Evolutionary conservation across 2,113 vertebrate species (phyloP).

Genomic region (Stegostoma tigrinum): DNA sequence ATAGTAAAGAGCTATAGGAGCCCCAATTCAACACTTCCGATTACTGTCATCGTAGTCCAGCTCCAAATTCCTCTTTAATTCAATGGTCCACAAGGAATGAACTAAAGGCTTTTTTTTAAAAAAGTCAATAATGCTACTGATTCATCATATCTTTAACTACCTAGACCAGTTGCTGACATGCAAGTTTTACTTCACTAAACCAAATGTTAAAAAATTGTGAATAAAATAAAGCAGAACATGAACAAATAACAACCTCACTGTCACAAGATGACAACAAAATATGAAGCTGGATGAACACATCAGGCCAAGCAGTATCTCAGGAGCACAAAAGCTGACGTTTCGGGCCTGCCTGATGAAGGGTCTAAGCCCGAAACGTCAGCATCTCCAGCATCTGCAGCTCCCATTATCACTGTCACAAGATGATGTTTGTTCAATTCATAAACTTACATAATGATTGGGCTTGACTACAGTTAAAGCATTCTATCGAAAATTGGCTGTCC

Average conservation of each 20-base stretch:
- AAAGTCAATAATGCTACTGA: background rate
- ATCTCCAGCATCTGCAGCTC: too few relatives aligned
- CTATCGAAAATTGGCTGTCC: background rate
- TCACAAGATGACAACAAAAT: background rate
- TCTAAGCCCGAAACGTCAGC: too few relatives aligned
- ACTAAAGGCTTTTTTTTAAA: background rate
- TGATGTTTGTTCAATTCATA: background rate
- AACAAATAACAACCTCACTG: background rate
- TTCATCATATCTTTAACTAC: background rate
- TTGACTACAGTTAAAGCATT: background rate
- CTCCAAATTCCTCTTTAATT: background rate
- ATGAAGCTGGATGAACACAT: too few relatives aligned
- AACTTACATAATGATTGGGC: background rate
- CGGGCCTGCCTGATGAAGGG: too few relatives aligned
- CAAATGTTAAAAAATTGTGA: background rate
- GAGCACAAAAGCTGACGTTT: too few relatives aligned
- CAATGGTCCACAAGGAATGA: background rate
- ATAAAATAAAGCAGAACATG: background rate
- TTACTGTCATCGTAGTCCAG: background rate
- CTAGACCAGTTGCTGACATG: background rate
- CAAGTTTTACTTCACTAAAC: background rate
- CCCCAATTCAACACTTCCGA: background rate
- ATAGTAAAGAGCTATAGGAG: background rate
- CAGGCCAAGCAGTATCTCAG: too few relatives aligned
- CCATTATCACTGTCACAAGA: background rate